These are phyloP conservation scores for Tachysurus fulvidraco DNA, from an alignment of 2,113 vertebrate genomes.

Conservation along the genomic window DNA sequence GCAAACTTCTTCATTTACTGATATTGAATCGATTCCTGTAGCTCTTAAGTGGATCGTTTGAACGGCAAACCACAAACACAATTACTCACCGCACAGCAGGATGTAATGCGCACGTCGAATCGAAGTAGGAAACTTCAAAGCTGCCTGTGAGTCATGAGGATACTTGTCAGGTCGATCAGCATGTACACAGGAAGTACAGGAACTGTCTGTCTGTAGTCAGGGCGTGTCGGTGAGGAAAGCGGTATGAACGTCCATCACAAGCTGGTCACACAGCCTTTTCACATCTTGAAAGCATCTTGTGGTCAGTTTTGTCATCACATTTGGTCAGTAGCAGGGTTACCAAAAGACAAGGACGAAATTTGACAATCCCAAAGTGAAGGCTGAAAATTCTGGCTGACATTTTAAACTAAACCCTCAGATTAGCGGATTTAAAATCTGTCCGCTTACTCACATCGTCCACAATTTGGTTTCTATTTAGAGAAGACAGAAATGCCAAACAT, in stretches of 20 bases:
- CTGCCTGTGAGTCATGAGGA: slow-evolving; percentile 32
- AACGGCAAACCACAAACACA: neutral
- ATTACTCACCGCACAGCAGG: slow-evolving; percentile 15
- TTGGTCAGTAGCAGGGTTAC: no score
- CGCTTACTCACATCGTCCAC: neutral
- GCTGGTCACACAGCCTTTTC: neutral
- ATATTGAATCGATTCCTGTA: slow-evolving; percentile 10
- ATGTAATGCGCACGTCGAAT: slow-evolving; percentile 1
- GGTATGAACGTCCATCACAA: neutral
- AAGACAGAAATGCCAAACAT: no score
- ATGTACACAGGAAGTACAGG: neutral
- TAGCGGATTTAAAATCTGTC: neutral
- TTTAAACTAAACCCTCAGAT: neutral
- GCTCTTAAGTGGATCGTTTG: neutral
- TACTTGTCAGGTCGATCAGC: slow-evolving; percentile 23
- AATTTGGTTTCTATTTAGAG: neutral
- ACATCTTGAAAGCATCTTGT: neutral
- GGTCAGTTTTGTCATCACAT: neutral
- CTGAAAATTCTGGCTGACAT: neutral
- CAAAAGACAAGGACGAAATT: neutral
- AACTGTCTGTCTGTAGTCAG: neutral
- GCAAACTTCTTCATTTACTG: neutral
- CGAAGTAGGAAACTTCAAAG: neutral
- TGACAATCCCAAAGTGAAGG: neutral
- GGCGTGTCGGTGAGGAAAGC: neutral